Evolutionary conservation across 2,797 vertebrate species (phyloP).

Genomic region (Muscicapa striata): DNA sequence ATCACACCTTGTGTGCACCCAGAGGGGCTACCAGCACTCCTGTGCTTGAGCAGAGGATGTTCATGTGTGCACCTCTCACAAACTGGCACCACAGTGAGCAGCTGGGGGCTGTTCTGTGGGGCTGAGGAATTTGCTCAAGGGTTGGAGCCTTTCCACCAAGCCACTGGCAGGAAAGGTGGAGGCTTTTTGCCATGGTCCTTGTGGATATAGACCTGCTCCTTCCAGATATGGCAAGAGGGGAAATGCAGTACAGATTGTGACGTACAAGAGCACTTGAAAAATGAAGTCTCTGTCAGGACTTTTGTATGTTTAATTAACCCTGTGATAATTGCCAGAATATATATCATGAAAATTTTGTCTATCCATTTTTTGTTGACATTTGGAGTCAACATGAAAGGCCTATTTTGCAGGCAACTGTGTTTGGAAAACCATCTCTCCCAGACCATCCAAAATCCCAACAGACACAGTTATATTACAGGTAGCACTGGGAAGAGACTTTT

Average conservation of each 20-base stretch:
- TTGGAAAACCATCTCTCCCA: not conserved
- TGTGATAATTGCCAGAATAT: not conserved
- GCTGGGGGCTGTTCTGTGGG: not conserved
- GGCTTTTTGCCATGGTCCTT: not conserved
- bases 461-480: not conserved
- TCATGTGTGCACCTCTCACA: not conserved
- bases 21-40: not conserved
- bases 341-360: not conserved
- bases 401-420: not conserved
- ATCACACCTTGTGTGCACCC: not conserved
- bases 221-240: not conserved
- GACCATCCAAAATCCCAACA: not conserved
- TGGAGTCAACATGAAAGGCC: not conserved
- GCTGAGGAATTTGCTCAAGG: not conserved
- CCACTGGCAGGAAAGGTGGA: not conserved
- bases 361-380: not conserved
- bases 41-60: not conserved
- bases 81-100: not conserved
- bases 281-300: not conserved
- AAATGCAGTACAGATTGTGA: not conserved
- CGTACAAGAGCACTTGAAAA: not conserved
- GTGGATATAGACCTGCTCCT: not conserved
- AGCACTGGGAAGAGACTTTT: not conserved
- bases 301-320: not conserved
- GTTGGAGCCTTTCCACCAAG: not conserved